A percentile compares a stretch with the other conserved stretches of the same genome.
These are phyloP conservation scores for Eretmocerus hayati DNA, from an alignment of 2,888 invertebrate genomes.

Conservation along the genomic window DNA sequence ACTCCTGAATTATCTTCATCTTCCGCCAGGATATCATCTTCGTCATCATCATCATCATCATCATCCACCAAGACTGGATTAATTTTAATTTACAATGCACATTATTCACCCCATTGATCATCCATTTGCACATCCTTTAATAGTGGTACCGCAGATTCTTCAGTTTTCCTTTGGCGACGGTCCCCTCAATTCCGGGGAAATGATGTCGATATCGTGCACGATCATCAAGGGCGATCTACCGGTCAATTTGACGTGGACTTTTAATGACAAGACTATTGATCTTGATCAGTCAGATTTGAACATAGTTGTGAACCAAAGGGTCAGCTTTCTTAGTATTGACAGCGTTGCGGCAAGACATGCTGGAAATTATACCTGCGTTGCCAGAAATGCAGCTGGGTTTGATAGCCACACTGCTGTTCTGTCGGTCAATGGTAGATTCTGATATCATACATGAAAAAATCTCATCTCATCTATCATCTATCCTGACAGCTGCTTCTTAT, in stretches of 20 bases:
- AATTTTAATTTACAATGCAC: too few species aligned
- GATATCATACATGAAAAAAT: slow-evolving; percentile 45
- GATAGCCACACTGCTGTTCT: slow-evolving; percentile 57
- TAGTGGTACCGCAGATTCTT: slow-evolving; percentile 55
- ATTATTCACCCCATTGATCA: too few species aligned
- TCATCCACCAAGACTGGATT: too few species aligned
- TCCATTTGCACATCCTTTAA: too few species aligned
- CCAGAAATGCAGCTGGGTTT: slow-evolving; percentile 60
- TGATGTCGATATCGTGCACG: slow-evolving; percentile 55
- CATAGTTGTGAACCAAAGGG: slow-evolving; percentile 59
- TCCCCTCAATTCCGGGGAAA: slow-evolving; percentile 52
- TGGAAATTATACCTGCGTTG: slow-evolving; percentile 66
- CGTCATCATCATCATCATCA: too few species aligned
- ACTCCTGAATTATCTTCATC: too few species aligned
- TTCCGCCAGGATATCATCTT: too few species aligned
- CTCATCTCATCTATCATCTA: slow-evolving; percentile 2
- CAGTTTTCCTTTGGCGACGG: slow-evolving; percentile 53
- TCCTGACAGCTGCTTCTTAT: not conserved
- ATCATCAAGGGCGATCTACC: slow-evolving; percentile 57
- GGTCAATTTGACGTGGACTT: slow-evolving; percentile 68
- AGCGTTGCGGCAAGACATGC: slow-evolving; percentile 59
- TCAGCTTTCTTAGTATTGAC: slow-evolving; percentile 61
- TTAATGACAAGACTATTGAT: slow-evolving; percentile 55
- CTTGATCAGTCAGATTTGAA: slow-evolving; percentile 53
- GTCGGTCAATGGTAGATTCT: slow-evolving; percentile 59